Evolutionary conservation across 2,888 invertebrate genomes (phyloP), one percentile per base, ranked within the genome.

Genomic region (Euplexia lucipara): DNA sequence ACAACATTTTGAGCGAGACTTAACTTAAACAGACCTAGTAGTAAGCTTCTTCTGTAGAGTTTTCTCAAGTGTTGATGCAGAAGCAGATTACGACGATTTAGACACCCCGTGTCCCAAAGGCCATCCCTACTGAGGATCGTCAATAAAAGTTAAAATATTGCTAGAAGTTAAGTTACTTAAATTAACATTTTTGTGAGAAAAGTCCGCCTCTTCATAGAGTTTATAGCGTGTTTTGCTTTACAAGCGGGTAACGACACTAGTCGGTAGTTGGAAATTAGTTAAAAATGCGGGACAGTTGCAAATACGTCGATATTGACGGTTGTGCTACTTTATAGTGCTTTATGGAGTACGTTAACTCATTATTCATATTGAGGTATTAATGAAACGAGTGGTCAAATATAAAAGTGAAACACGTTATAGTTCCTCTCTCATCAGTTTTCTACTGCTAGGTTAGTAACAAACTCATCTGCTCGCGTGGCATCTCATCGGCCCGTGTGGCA

Each of bases 121-220:
- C 41, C 56, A 74, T 26, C 78, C 79, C 79, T 79, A 81, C 81
- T 47, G 35, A 30, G 53, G 63, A 70, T 62, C 74, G 79, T 79
- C 81, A 81, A 79, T 79, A 37, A 63, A 44, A 61, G 12, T 34
- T 48, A 18, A 41, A 56, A 51, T 45, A 57, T 57, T 52, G 16
- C 30, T 80, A 73, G 66, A 22, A 61, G 45, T 47, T 70, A 71
- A 52, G 54, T 44, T 47, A 39, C 26, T 39, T 34, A 26, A 26
- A 53, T 10, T 47, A 12, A 44, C 2, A 42, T 16, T 37, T 10
- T 30, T 34, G 45, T 49, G 49, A 71, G 10, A 45, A 71, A 67
- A 56, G 32, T 68, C 78, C 78, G 74, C 75, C 78, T 73, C 22
- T 73, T 52, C 20, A 34, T 52, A 20, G 3, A 53, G 41, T 44